Base-by-base conservation (phyloP, 1,140 invertebrate genomes). In the Drosophila pseudoobscura region DNA sequence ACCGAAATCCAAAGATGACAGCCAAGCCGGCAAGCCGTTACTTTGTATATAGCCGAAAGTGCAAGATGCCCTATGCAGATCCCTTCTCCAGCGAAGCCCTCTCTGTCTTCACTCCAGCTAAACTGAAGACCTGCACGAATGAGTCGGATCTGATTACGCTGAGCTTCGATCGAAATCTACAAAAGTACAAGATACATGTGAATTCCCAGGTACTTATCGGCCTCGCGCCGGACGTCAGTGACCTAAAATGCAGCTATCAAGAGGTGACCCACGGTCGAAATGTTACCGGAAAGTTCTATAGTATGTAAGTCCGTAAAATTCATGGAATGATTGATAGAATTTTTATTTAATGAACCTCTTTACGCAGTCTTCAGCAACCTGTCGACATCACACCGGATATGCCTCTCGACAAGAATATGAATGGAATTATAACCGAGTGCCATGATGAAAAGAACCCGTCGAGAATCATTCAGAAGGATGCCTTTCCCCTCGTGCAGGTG, bases 41-140 rank as follows among this genome's bases (percentile, higher is more conserved):
- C 29, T 83, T 78, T 55, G 79, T 83, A 0, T 47, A 46, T 15
- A 83, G 46, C 53, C 15, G 20, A 3, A 75, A 58, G 15, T 83
- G 79, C 20, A 63, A 55, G 9, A 77, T 82, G 45, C 79, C 61
- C 2, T 65, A 61, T 46, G 59, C 43, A 1, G 78, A 82, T 68
- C 68, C 66, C 5, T 69, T 69, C 15, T 73, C 73, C 1, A 41
- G 3, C 0, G 62, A 54, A 11, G 47, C 20, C 0, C 7, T 69
- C 1, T 31, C 24, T 0, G 41, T 76, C 6, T 56, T 53, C 17
- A 17, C 20, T 6, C 66, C 73, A 24, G 29, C 55, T 1, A 41
- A 59, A 7, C 43, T 51, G 6, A 54, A 43, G 26, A 45, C 11
- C 0, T 80, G 78, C 59, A 46, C 50, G 8, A 61, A 58, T 15